phyloP scores from a whole-genome alignment of 1,140 invertebrate species.

The Trichoplusia ni region DNA sequence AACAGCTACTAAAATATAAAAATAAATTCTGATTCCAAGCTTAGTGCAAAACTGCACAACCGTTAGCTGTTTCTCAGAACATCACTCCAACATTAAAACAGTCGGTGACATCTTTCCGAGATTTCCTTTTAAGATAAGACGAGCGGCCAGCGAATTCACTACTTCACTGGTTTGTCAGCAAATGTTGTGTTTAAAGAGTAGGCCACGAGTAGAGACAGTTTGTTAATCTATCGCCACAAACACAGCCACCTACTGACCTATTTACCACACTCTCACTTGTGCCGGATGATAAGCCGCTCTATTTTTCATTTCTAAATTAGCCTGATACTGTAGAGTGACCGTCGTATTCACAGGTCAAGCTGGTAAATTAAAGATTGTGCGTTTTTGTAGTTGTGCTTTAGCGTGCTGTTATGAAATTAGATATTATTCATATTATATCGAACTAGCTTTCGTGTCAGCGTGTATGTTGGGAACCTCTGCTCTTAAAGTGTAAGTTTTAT shows the following conservation, averaged over 20 bases:
- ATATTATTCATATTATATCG: too few species aligned
- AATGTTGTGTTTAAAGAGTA: conserved; percentile 21
- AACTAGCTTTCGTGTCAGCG: too few species aligned
- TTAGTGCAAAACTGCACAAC: too few species aligned
- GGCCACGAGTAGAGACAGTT: conserved; percentile 15
- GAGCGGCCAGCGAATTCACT: conserved; percentile 5
- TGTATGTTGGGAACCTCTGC: too few species aligned
- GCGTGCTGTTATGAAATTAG: too few species aligned
- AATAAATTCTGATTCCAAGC: too few species aligned
- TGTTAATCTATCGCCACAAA: conserved; percentile 19
- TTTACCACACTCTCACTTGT: conserved; percentile 19
- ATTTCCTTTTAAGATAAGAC: conserved; percentile 14
- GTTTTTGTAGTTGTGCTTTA: too few species aligned
- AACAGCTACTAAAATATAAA: too few species aligned
- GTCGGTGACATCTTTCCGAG: background rate
- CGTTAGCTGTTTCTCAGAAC: too few species aligned
- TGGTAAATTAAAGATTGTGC: too few species aligned
- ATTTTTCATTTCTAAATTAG: conserved; percentile 16
- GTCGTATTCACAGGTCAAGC: background rate
- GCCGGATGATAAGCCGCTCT: conserved; percentile 13
- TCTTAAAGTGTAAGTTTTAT: too few species aligned
- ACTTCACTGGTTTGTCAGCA: conserved; percentile 16
- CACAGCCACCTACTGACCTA: conserved; percentile 19
- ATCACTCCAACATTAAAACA: too few species aligned
- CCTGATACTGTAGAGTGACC: background rate